These are phyloP conservation scores for Donacobius atricapilla DNA, from an alignment of 2,113 vertebrate species.

Conservation along the genomic window DNA sequence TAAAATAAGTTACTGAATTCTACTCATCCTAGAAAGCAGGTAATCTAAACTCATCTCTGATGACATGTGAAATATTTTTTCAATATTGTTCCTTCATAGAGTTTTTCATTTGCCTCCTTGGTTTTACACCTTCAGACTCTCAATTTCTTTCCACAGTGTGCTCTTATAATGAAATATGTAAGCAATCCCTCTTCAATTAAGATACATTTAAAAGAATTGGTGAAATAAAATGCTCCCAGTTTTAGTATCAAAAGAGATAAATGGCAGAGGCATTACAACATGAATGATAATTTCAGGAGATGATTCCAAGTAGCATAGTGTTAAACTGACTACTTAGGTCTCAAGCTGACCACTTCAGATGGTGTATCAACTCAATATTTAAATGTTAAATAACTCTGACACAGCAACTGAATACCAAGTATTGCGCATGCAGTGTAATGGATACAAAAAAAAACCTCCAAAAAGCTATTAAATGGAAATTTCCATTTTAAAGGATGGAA, in stretches of 20 bases:
- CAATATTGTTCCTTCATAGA: background rate
- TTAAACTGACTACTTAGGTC: background rate
- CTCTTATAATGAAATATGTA: background rate
- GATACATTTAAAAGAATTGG: background rate
- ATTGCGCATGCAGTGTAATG: background rate
- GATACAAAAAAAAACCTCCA: background rate
- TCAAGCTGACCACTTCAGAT: background rate
- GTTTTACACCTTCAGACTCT: background rate
- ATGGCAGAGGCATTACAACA: background rate
- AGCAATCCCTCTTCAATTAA: background rate
- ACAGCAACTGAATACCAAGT: background rate
- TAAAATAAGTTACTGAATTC: background rate
- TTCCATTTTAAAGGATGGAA: background rate
- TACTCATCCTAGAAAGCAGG: background rate
- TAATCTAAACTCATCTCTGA: background rate
- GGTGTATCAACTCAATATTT: background rate
- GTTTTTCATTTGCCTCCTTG: background rate
- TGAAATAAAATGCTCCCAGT: background rate
- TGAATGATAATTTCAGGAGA: background rate
- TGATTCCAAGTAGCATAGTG: background rate
- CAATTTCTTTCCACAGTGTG: background rate
- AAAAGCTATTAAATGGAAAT: background rate
- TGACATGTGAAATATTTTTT: background rate
- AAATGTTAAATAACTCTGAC: background rate
- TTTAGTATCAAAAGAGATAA: background rate